Evolutionary conservation across 2,797 vertebrate species (phyloP).

Genomic region (Sebastes taczanowskii): DNA sequence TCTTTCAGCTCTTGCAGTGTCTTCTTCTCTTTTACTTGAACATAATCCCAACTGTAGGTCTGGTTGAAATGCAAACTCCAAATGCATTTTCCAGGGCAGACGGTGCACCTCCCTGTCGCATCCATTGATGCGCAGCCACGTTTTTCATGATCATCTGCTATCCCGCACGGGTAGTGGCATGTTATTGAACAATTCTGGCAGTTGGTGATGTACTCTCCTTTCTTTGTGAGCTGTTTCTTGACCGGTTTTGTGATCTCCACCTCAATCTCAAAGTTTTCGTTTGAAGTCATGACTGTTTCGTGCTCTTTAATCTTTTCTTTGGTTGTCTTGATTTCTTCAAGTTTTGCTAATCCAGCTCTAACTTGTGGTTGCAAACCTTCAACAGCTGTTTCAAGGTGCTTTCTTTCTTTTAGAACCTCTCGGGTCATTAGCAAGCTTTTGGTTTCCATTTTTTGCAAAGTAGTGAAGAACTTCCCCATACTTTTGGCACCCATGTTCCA

Average conservation of each 20-base stretch:
- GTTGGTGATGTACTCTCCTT: constrained; percentile 56
- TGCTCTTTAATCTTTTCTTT: constrained; percentile 54
- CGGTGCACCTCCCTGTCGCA: constrained; percentile 9
- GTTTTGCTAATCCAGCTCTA: constrained; percentile 48
- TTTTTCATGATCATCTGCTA: constrained; percentile 23
- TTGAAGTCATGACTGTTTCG: constrained; percentile 47
- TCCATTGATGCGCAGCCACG: constrained; percentile 34
- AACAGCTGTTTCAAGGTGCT: constrained; percentile 6
- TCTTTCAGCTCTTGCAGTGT: constrained; percentile 50
- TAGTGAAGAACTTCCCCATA: constrained; percentile 31
- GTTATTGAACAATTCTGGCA: constrained; percentile 60
- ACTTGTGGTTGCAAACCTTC: constrained; percentile 53
- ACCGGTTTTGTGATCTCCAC: constrained; percentile 35
- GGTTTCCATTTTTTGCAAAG: constrained; percentile 25
- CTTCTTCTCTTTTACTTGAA: constrained; percentile 25
- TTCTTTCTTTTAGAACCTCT: constrained; percentile 40
- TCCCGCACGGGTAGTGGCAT: constrained; percentile 56
- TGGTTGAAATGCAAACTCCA: constrained; percentile 59
- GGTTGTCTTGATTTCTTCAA: constrained; percentile 54
- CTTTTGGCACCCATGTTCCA: constrained; percentile 64
- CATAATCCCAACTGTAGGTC: constrained; percentile 55
- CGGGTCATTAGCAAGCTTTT: constrained; percentile 39
- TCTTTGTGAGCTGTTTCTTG: neutral
- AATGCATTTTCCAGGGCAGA: constrained; percentile 57
- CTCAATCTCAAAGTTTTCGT: constrained; percentile 61